These are phyloP conservation scores for Pangasius mekongensis DNA, from an alignment of 2,797 vertebrate genomes.

Conservation along the genomic window DNA sequence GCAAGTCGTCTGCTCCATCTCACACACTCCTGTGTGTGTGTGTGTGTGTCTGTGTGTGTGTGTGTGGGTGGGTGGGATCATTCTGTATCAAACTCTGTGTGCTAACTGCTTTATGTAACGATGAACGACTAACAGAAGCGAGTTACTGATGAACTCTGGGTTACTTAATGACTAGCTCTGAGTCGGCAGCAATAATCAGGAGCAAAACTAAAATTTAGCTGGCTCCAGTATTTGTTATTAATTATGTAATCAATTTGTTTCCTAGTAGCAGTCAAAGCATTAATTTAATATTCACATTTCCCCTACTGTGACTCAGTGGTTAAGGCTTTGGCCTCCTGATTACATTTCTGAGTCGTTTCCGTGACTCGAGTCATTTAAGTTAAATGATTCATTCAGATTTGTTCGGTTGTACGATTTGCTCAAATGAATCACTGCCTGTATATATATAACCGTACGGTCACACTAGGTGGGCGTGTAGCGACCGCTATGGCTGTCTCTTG, in stretches of 20 bases:
- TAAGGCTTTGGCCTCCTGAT: not conserved
- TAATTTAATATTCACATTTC: not conserved
- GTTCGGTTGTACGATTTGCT: not conserved
- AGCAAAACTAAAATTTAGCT: not conserved
- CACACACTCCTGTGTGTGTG: constrained; percentile 1
- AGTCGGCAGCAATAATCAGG: not conserved
- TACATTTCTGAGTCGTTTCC: not conserved
- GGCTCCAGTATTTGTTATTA: not conserved
- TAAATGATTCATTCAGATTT: not conserved
- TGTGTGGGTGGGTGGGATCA: no score
- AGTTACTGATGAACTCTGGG: not conserved
- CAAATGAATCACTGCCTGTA: not conserved
- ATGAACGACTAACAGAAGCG: not conserved
- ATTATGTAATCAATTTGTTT: not conserved
- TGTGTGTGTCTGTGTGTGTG: not conserved
- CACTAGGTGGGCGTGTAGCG: not conserved
- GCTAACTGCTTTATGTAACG: not conserved
- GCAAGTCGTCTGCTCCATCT: constrained; percentile 28
- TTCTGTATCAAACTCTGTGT: not conserved
- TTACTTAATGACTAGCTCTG: not conserved
- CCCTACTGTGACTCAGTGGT: no score
- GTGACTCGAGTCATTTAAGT: not conserved
- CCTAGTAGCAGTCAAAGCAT: not conserved
- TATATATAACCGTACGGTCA: not conserved
- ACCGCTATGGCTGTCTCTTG: not conserved